Percentiles rank a stretch among this genome's conserved stretches.
phyloP scores from a whole-genome alignment of 92 coral and sea anemone genomes.

The Umimayanthus chanpuru region DNA sequence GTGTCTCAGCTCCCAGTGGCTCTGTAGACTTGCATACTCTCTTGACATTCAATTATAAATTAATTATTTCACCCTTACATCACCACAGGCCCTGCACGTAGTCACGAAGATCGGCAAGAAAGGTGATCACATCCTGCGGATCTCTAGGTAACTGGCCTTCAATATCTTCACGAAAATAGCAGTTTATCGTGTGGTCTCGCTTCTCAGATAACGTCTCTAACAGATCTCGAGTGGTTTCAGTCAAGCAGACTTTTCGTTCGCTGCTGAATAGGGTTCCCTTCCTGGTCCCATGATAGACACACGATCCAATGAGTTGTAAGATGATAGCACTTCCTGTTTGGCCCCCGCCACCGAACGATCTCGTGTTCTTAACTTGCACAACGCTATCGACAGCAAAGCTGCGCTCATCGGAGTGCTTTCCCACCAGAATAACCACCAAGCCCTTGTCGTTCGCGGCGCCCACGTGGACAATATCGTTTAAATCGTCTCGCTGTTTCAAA shows the following conservation, averaged over 20 bases:
- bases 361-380: conserved; percentile 17
- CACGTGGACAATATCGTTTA: conserved; percentile 38
- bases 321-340: conserved; percentile 8
- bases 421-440: conserved; percentile 27
- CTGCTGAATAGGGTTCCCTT: conserved; percentile 31
- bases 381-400: conserved; percentile 31
- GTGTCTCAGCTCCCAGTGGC: too few species aligned
- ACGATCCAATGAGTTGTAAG: conserved; percentile 33
- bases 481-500: conserved; percentile 31
- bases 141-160: conserved; percentile 6
- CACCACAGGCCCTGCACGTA: conserved; percentile 4
- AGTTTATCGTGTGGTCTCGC: conserved; percentile 8
- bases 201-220: neutral
- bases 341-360: neutral
- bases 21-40: too few species aligned
- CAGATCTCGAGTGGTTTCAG: conserved; percentile 19
- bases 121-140: conserved; percentile 19
- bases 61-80: neutral
- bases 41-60: neutral
- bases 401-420: conserved; percentile 14
- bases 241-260: conserved; percentile 14
- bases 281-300: conserved; percentile 44
- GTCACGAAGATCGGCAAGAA: conserved; percentile 24
- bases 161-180: conserved; percentile 39
- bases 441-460: conserved; percentile 38